Conservation (phyloP, 2,113 vertebrate species). For the Sinocyclocheilus rhinocerous region DNA sequence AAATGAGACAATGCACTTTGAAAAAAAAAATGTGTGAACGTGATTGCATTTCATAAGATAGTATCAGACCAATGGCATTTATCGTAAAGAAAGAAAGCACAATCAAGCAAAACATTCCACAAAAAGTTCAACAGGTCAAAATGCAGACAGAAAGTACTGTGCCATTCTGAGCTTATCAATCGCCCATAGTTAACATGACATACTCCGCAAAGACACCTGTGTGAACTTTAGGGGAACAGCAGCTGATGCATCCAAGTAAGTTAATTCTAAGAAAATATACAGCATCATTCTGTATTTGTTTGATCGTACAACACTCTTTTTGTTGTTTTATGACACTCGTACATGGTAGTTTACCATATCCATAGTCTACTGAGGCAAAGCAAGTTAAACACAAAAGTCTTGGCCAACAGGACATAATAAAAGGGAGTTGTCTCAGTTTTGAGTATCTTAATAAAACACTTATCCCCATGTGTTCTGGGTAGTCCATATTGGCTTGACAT, state of each 20-base stretch:
- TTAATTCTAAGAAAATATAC: background rate
- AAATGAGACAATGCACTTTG: background rate
- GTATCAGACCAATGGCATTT: background rate
- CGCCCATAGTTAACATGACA: background rate
- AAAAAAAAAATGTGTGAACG: background rate
- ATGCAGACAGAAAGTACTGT: background rate
- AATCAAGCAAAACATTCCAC: background rate
- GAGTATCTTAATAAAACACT: background rate
- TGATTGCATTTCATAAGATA: background rate
- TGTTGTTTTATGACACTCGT: background rate
- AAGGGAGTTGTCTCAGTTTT: background rate
- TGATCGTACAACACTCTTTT: background rate
- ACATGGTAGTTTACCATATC: background rate
- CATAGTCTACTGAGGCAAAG: background rate
- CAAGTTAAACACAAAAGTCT: background rate
- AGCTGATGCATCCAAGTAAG: background rate
- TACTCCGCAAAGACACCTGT: background rate
- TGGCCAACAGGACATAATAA: background rate
- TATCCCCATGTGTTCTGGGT: background rate
- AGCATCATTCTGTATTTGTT: background rate
- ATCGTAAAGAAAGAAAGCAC: background rate
- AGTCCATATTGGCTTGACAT: background rate
- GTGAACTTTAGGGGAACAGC: background rate
- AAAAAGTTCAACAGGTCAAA: background rate
- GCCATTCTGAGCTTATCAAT: background rate